These are phyloP conservation scores for Hesperia comma DNA, from an alignment of 2,888 invertebrate species.

Conservation along the genomic window DNA sequence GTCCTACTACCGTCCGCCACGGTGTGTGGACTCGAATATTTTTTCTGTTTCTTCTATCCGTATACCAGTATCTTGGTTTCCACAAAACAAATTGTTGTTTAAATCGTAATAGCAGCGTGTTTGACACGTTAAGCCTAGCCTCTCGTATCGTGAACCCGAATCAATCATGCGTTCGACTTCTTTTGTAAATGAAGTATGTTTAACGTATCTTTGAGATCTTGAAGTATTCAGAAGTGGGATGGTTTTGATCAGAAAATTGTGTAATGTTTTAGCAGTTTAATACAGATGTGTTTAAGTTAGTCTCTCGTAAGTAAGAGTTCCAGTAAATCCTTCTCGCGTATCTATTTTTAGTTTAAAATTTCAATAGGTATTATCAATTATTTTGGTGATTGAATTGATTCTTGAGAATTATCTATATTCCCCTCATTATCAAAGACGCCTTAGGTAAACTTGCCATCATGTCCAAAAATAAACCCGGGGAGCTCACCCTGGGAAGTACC, in stretches of 20 bases:
- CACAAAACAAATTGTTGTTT: slow-evolving; percentile 40
- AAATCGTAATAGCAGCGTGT: slow-evolving; percentile 41
- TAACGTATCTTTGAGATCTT: slow-evolving; percentile 9
- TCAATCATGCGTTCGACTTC: slow-evolving; percentile 41
- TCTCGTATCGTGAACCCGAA: slow-evolving; percentile 42
- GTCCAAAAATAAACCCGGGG: too few relatives aligned
- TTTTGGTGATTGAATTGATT: too few relatives aligned
- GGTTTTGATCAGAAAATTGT: slow-evolving; percentile 3
- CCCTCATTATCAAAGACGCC: too few relatives aligned
- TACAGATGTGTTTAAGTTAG: too few relatives aligned
- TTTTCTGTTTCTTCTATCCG: slow-evolving; percentile 40
- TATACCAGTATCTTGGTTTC: slow-evolving; percentile 38
- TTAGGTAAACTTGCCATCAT: too few relatives aligned
- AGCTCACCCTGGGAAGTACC: too few relatives aligned
- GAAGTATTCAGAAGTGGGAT: slow-evolving; percentile 11
- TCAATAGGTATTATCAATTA: too few relatives aligned
- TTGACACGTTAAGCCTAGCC: slow-evolving; percentile 34
- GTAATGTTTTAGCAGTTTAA: too few relatives aligned
- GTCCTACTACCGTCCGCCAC: slow-evolving; percentile 40
- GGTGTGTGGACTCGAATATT: slow-evolving; percentile 40
- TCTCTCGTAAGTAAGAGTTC: too few relatives aligned
- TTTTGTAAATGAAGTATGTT: slow-evolving; percentile 29
- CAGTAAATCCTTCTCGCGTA: too few relatives aligned
- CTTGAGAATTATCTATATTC: too few relatives aligned
- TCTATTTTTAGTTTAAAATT: neutral